Evolutionary conservation across 2,888 invertebrate species (phyloP), one percentile per base, ranked within the genome.

Genomic region (Lapara coniferarum): DNA sequence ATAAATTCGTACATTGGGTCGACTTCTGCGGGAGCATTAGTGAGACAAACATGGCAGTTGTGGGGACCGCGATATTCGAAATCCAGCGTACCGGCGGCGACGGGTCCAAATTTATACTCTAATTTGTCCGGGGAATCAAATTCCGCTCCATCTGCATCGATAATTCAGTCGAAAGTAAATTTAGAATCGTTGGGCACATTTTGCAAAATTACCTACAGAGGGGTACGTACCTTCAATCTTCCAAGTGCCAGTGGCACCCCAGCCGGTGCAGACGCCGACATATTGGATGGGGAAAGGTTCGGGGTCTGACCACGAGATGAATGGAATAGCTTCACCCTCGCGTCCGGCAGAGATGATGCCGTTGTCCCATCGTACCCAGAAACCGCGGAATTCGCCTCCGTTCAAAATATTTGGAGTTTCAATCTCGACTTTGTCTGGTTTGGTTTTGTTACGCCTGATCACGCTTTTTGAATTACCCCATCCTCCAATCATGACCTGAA

Each of bases 391-490:
- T 86, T 97, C 97, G 56, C 96, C 96, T 10, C 90, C 95, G 83
- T 95, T 96, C 75, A 98, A 89, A 77, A 97, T 96, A 71, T 94
- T 95, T 0, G 97, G 97, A 0, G 97, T 97, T 49, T 95, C 95
- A 7, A 93, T 94, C 85, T 96, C 95, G 13, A 95, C 95, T 73
- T 95, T 96, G 69, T 97, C 97, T 4, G 97, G 97, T 88, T 97
- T 95, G 72, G 95, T 91, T 84, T 95, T 95, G 90, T 98, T 97
- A 83, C 95, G 96, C 71, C 98, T 96, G 83, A 97, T 97, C 0
- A 97, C 96, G 51, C 97, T 97, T 90, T 97, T 97, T 73, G 95
- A 93, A 88, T 98, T 98, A 37, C 95, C 95, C 98, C 98, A 98
- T 49, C 98, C 98, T 46, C 98, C 98, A 79, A 98, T 95, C 90